Base-by-base conservation (phyloP, 2,888 invertebrate genomes). In the Chrysodeixis includens region DNA sequence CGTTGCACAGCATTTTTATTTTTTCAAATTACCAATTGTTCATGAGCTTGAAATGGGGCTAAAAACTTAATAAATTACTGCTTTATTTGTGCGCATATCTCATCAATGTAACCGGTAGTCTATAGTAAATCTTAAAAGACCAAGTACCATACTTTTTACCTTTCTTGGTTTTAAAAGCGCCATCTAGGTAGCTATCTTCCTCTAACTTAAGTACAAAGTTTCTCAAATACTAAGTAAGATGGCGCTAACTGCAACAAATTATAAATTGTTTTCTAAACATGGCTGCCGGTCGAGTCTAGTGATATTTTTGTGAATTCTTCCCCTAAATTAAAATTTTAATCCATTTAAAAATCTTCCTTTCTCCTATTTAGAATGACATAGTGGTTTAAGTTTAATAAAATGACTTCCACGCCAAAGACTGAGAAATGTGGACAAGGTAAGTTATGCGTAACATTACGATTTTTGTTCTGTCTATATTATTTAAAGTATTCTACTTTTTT, bases 401-500 rank as follows among this genome's bases (percentile, higher is more conserved):
- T 95, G 95, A 94, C 92, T 92, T 95, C 95, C 78, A 95, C 94
- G 86, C 94, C 94, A 80, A 94, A 94, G 92, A 90, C 94, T 88
- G 95, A 94, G 74, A 94, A 92, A 94, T 93, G 90, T 82, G 93
- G 92, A 83, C 93, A 92, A 88, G 94, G 94, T 95, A 90, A 92
- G 93, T 80, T 84, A 86, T 77, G 82, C 84, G 72, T 87, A 86
- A 84, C 84, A 79, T 81, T 84, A 44, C 69, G 76, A 71, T 78
- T 71, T 79, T 69, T 70, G 60, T 67, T 73, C 59, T 59, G 69
- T 71, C 68, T 51, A 69, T 67, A 73, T 69, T 69, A 74, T 64
- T 66, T 40, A 40, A 40, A 40, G 5, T n/a, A n/a, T 40, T 40
- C n/a, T 71, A 63, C 68, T 64, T 70, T 72, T 73, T 66, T 65